Conservation (phyloP, 1,140 invertebrate species). For the Calycopis cecrops region DNA sequence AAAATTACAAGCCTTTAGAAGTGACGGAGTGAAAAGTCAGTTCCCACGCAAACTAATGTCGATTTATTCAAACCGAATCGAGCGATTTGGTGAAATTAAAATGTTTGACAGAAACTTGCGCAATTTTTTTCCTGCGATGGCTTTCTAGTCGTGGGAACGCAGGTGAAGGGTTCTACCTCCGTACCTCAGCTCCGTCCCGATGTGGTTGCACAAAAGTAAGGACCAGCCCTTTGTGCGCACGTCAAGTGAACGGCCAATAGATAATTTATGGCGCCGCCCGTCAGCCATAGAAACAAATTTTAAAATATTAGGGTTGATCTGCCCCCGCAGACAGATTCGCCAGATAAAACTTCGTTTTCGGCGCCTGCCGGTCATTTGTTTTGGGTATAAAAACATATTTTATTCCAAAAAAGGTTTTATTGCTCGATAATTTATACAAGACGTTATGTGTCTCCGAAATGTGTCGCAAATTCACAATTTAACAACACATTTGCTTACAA, state of each 20-base stretch:
- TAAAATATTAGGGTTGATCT: slow-evolving; percentile 64
- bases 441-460: not conserved
- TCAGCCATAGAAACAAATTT: slow-evolving; percentile 37
- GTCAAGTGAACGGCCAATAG: slow-evolving; percentile 67
- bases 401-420: not conserved
- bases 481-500: not conserved
- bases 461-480: not conserved
- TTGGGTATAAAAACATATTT: slow-evolving; percentile 13
- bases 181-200: slow-evolving; percentile 9
- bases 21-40: not conserved
- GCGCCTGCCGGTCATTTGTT: slow-evolving; percentile 10
- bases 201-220: slow-evolving; percentile 67
- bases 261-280: slow-evolving; percentile 66
- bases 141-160: slow-evolving; percentile 60
- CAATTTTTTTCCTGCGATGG: slow-evolving; percentile 52
- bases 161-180: slow-evolving; percentile 60
- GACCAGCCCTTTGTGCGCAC: slow-evolving; percentile 58
- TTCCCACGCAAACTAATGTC: slow-evolving; percentile 6
- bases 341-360: slow-evolving; percentile 11
- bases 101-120: slow-evolving; percentile 68
- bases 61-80: not conserved
- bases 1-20: too few species aligned
- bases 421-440: slow-evolving; percentile 5
- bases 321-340: slow-evolving; percentile 9
- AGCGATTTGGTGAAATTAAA: slow-evolving; percentile 55